Conservation (phyloP, 2,888 invertebrate genomes). For the Coelinius sp. region DNA sequence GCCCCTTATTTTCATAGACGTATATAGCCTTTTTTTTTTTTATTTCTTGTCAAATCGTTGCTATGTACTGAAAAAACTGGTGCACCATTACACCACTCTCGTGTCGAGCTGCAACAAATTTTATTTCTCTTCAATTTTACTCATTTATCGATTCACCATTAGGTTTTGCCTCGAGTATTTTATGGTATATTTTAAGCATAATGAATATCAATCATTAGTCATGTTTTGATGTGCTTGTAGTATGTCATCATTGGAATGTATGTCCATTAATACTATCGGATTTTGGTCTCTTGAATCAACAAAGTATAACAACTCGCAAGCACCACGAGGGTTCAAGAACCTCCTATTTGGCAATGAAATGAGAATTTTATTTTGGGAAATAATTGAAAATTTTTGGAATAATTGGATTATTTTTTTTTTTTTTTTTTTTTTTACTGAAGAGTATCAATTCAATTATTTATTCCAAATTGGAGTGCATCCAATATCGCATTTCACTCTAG, state of each 20-base stretch:
- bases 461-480: neutral
- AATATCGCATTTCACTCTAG: neutral
- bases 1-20: constrained; percentile 4
- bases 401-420: too few species aligned
- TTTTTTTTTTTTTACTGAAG: too few species aligned
- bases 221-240: neutral
- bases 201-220: neutral
- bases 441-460: neutral
- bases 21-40: constrained; percentile 24
- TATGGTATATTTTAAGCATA: neutral
- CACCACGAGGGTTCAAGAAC: neutral
- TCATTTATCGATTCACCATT: neutral
- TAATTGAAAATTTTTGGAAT: neutral
- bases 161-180: neutral
- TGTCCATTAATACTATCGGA: too few species aligned
- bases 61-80: neutral
- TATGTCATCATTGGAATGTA: neutral
- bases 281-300: neutral
- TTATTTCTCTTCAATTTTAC: neutral
- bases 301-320: neutral
- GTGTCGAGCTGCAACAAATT: neutral
- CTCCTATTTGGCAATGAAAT: neutral
- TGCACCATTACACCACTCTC: neutral
- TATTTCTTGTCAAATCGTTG: constrained; percentile 16
- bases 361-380: neutral